phyloP scores from a whole-genome alignment of 2,113 vertebrate species.

The Rhinichthys klamathensis region DNA sequence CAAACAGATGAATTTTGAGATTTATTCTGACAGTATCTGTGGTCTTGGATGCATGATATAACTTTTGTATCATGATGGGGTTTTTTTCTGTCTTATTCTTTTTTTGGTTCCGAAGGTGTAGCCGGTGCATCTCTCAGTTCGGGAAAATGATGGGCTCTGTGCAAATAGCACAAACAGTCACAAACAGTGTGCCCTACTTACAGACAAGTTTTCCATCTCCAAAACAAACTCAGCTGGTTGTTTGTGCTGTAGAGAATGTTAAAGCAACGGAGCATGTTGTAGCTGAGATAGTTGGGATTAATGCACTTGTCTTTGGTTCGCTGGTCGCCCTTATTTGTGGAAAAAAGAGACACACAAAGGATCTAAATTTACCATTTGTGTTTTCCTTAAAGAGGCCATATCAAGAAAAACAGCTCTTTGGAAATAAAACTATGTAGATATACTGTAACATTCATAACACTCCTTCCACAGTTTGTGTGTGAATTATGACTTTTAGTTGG shows the following conservation, averaged over 20 bases:
- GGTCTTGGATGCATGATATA: neutral
- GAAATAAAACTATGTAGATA: neutral
- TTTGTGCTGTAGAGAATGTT: neutral
- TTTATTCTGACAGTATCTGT: slow-evolving; percentile 4
- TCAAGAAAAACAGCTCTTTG: neutral
- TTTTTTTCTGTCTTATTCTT: neutral
- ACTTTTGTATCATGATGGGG: neutral
- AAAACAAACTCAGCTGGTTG: slow-evolving; percentile 10
- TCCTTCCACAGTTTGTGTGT: neutral
- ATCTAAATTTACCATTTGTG: neutral
- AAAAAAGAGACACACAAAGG: neutral
- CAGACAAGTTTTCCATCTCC: slow-evolving; percentile 9
- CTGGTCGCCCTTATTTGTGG: neutral
- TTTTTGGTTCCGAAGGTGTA: neutral
- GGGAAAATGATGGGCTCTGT: neutral
- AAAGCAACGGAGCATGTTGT: neutral
- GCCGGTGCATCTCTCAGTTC: neutral
- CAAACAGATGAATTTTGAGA: slow-evolving; percentile 22
- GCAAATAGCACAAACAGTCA: neutral
- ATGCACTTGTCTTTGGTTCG: slow-evolving; percentile 2
- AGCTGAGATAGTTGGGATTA: slow-evolving; percentile 1
- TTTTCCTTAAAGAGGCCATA: neutral
- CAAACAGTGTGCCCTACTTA: slow-evolving; percentile 10
- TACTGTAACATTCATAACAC: neutral
- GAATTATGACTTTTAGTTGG: neutral